Evolutionary conservation across 2,888 invertebrate genomes (phyloP), one percentile per base, ranked within the genome.

Genomic region (Ormyrus pomaceus): DNA sequence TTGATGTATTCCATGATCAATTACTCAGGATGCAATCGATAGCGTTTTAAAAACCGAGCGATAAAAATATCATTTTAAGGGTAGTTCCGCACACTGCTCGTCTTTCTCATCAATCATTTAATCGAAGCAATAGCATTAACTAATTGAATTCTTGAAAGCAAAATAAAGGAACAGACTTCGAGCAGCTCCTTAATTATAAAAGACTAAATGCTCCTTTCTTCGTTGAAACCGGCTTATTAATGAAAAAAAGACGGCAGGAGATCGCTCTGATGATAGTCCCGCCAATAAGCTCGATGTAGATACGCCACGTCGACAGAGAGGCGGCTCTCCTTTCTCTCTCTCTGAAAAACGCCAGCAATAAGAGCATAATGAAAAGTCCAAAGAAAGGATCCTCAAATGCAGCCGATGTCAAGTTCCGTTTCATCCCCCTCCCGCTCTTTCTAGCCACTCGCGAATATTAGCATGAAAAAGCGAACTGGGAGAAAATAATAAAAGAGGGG

Each of bases 381-480:
- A 64, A 76, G 61, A 76, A 77, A 81, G 74, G 66, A 64, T 71
- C 9, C 68, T 61, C 53, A 48, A 73, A 73, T 73, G 68, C 68
- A 46, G 6, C 53, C 69, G 73, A 80, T 80, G 76, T 77, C 80
- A 77, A 72, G 80, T 58, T 19, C 34, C 59, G 19, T 65, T 19
- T 45, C 19, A 13, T 76, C 65, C n/a, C 56, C 9, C 58, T 56
- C n/a, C 9, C 8, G 11, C 48, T 48, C 46, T 10, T 48, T 70
- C 77, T 51, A 72, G 81, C 65, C 69, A 77, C 75, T 79, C 79
- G 76, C 68, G 72, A 79, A 82, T 79, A 82, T 82, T 82, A 82
- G 81, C 81, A 79, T 81, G 69, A 73, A 81, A 79, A 79, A 81
- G 77, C 45, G 58, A 72, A 62, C 9, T 4, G 74, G 34, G 56